These are phyloP conservation scores for Anniella stebbinsi DNA, from an alignment of 2,797 vertebrate genomes.

Conservation along the genomic window DNA sequence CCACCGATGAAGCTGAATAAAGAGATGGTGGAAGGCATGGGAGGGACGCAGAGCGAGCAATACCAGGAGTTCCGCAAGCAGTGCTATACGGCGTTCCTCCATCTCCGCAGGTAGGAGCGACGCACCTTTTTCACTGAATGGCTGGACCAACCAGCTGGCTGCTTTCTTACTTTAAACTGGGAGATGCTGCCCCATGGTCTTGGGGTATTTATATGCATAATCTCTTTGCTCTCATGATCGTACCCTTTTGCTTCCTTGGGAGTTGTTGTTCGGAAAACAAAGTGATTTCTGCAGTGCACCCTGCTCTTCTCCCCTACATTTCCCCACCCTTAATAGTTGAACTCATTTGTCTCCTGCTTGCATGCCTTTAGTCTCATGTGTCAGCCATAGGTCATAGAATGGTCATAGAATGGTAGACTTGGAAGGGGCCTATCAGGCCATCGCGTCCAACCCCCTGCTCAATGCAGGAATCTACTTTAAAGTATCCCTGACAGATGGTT, in stretches of 20 bases:
- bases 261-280: background rate
- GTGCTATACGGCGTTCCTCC: slow-evolving; percentile 97
- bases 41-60: slow-evolving; percentile 97
- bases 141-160: too few species aligned
- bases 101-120: slow-evolving; percentile 88
- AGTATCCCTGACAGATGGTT: too few species aligned
- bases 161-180: too few species aligned
- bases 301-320: background rate
- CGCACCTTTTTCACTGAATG: fast-evolving
- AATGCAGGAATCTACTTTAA: too few species aligned
- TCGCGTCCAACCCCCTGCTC: too few species aligned
- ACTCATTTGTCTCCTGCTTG: too few species aligned
- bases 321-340: too few species aligned
- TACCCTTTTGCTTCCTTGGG: background rate
- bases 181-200: too few species aligned
- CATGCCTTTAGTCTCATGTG: too few species aligned
- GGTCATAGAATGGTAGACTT: too few species aligned
- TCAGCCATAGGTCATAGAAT: too few species aligned
- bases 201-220: background rate
- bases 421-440: too few species aligned
- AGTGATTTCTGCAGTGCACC: background rate
- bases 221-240: background rate
- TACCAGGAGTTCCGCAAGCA: slow-evolving; percentile 99
- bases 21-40: slow-evolving; percentile 99
- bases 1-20: slow-evolving; percentile 99